phyloP scores from a whole-genome alignment of 1,140 invertebrate genomes.

The Stenopsyche tienmushanensis region DNA sequence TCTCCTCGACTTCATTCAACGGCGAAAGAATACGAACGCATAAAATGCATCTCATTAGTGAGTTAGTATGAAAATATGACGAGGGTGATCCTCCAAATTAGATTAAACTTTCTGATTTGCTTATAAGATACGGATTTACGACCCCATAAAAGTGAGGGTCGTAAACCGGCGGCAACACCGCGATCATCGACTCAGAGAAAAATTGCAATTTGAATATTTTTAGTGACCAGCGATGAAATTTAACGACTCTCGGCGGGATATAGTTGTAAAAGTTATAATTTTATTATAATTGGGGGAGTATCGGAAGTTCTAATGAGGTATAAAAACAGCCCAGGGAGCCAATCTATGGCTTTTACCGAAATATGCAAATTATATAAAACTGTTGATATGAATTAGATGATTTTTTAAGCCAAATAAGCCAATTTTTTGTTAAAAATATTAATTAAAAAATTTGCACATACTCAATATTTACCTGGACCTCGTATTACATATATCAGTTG shows the following conservation, averaged over 20 bases:
- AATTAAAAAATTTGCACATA: not conserved
- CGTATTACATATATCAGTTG: not conserved
- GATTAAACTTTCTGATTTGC: constrained; percentile 21
- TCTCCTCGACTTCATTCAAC: too few relatives aligned
- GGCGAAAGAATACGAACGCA: too few relatives aligned
- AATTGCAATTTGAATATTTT: not conserved
- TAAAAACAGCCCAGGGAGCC: too few relatives aligned
- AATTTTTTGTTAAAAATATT: too few relatives aligned
- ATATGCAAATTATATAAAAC: too few relatives aligned
- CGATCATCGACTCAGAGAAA: constrained; percentile 3
- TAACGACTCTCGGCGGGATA: not conserved
- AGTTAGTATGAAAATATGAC: constrained; percentile 16
- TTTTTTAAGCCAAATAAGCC: too few relatives aligned
- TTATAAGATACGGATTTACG: constrained; percentile 22
- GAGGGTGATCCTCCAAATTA: constrained; percentile 10
- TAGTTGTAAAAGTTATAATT: not conserved
- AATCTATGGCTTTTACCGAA: too few relatives aligned
- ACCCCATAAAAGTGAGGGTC: constrained; percentile 8
- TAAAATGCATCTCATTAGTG: not conserved
- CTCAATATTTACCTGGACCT: not conserved
- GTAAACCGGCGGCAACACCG: constrained; percentile 12
- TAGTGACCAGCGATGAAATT: not conserved
- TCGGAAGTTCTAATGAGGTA: not conserved
- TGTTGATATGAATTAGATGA: too few relatives aligned
- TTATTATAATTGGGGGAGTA: not conserved